Conservation (phyloP, 2,113 vertebrate species). For the Pygoscelis antarcticus region DNA sequence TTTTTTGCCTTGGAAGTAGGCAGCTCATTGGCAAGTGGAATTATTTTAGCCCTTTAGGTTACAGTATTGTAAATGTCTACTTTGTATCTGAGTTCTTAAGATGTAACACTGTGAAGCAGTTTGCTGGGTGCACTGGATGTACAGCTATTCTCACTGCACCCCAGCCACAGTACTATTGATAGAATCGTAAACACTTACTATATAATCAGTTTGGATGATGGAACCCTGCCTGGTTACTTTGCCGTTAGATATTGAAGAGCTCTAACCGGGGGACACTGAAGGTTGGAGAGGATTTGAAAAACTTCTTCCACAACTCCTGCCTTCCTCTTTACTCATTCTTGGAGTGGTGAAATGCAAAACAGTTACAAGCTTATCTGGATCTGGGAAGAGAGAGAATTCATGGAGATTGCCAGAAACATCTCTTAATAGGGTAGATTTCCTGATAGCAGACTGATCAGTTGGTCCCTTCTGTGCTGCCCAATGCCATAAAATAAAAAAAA, state of each 20-base stretch:
- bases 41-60: background rate
- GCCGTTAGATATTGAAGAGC: background rate
- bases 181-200: background rate
- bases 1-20: background rate
- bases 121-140: background rate
- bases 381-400: background rate
- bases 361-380: background rate
- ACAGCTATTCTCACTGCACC: background rate
- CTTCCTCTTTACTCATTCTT: background rate
- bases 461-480: background rate
- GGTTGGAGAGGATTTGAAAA: background rate
- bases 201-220: background rate
- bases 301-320: background rate
- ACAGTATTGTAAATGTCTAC: background rate
- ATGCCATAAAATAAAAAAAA: background rate
- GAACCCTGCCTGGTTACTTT: background rate
- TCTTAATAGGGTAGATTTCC: background rate
- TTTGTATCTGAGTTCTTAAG: background rate
- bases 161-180: background rate
- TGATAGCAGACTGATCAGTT: background rate
- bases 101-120: background rate
- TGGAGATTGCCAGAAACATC: background rate
- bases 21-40: background rate
- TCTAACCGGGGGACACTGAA: background rate
- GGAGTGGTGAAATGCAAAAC: background rate